These are phyloP conservation scores for Uria aalge DNA, from an alignment of 2,113 vertebrate species.

Conservation along the genomic window DNA sequence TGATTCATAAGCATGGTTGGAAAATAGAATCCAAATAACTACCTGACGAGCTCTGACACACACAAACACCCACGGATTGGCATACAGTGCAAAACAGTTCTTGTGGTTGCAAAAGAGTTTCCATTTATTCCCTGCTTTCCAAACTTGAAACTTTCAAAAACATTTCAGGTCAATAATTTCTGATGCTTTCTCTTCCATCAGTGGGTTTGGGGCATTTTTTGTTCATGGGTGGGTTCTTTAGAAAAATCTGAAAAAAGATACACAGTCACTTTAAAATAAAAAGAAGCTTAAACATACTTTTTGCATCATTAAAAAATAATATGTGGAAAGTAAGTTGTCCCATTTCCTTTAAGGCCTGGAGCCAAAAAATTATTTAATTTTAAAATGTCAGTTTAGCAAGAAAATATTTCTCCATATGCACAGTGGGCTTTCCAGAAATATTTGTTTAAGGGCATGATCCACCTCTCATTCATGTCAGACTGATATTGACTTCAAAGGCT, in stretches of 20 bases:
- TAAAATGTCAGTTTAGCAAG: conserved; percentile 26
- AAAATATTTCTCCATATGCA: neutral
- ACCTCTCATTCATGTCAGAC: conserved; percentile 3
- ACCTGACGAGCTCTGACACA: conserved; percentile 48
- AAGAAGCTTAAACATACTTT: neutral
- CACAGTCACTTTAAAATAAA: neutral
- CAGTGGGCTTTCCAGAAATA: conserved; percentile 23
- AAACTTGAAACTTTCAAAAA: neutral
- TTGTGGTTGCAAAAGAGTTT: conserved; percentile 38
- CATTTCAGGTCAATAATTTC: neutral
- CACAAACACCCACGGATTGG: conserved; percentile 5
- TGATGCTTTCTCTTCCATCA: neutral
- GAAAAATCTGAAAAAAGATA: neutral
- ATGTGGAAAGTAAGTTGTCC: neutral
- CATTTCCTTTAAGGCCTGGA: conserved; percentile 17
- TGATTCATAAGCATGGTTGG: conserved; percentile 40
- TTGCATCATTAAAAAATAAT: neutral
- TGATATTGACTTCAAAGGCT: conserved; percentile 38
- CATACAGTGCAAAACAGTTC: neutral
- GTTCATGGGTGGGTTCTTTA: neutral
- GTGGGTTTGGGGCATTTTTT: neutral
- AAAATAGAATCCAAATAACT: conserved; percentile 36
- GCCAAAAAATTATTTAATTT: neutral
- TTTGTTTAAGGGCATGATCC: conserved; percentile 31
- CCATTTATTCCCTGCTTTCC: neutral